phyloP scores from a whole-genome alignment of 1,140 invertebrate genomes.

The Druon quercuslanigerum region DNA sequence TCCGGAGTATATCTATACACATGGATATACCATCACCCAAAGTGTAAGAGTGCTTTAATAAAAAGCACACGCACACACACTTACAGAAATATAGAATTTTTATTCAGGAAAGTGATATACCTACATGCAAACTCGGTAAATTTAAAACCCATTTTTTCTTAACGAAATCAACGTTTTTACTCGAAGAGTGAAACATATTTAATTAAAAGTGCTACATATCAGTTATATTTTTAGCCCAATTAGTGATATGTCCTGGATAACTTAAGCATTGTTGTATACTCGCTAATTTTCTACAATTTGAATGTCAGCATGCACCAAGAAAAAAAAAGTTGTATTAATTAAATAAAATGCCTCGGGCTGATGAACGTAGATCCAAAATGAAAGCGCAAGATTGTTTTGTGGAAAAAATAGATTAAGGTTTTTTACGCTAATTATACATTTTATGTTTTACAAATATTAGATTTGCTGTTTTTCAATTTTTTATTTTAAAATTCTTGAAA shows the following conservation, averaged over 20 bases:
- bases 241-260: constrained; percentile 7
- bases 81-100: too few relatives aligned
- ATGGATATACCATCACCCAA: not conserved
- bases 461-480: too few relatives aligned
- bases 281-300: not conserved
- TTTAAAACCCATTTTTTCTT: not conserved
- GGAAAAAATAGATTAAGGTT: not conserved
- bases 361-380: not conserved
- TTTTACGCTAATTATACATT: too few relatives aligned
- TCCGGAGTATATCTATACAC: not conserved
- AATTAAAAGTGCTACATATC: constrained; percentile 2
- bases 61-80: not conserved
- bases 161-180: not conserved
- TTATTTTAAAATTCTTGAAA: too few relatives aligned
- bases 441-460: too few relatives aligned
- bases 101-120: too few relatives aligned
- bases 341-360: not conserved
- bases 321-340: not conserved
- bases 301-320: not conserved
- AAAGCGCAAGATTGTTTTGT: not conserved
- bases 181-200: not conserved
- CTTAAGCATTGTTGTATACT: not conserved
- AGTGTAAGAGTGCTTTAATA: not conserved
- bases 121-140: not conserved
- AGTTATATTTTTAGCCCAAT: constrained; percentile 5